Base-by-base conservation (phyloP, 2,888 invertebrate species). In the Tetrapedia diversipes region DNA sequence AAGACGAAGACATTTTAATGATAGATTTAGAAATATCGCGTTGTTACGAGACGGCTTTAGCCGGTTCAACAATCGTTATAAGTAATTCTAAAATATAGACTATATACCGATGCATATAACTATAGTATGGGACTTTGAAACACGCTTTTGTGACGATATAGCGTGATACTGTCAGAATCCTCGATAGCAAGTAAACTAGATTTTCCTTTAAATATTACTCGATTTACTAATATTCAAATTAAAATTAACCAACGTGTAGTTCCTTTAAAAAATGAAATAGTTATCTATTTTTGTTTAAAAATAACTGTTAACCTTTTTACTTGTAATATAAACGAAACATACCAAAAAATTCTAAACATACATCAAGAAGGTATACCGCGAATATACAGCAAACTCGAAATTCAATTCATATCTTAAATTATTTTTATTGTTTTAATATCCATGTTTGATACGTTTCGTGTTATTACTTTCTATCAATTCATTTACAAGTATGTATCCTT, bases 71-170 rank as follows among this genome's bases (percentile, higher is more conserved):
- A 71, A 77, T 56, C 27, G 70, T 70, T 82, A 73, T 65, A 73
- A 51, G 70, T 79, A 81, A 75, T 74, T 78, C 70, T 82, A 68
- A 76, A 83, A 80, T 78, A 84, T 77, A 81, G 75, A 80, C 76
- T 82, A 79, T 80, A 73, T 76, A 71, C 71, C 45, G 69, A 77
- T 75, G 76, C 69, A 56, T 79, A 54, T 63, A 79, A 82, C 70
- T 79, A 79, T 68, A 63, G 63, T 74, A 81, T 16, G 32, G 22
- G 4, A 16, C 22, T 47, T 16, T 67, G 68, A 60, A 64, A 79
- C n/a, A 59, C 64, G 65, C 64, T 60, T 66, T 34, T 19, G 22
- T 27, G 29, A 61, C 39, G 16, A 64, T 47, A 51, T 64, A 63
- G 45, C 47, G 64, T 41, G 43, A 34, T 49, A 53, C 75, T 61